Percentiles rank a stretch among this genome's conserved stretches.
Evolutionary conservation across 2,888 invertebrate genomes (phyloP).

Genomic region (Tyria jacobaeae): DNA sequence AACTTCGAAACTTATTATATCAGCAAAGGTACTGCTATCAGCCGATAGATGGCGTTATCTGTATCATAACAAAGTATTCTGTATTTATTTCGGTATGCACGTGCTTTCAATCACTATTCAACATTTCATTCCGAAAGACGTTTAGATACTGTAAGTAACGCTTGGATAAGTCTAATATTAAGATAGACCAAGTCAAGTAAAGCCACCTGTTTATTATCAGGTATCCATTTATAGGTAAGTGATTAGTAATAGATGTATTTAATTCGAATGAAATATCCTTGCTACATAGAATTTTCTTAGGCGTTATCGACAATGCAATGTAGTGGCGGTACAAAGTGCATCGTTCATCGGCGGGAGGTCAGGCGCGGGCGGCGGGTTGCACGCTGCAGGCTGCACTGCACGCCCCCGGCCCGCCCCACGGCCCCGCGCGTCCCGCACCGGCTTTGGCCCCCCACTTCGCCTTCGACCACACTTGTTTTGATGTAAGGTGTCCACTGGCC

Average conservation of each 20-base stretch:
- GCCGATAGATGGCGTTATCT: slow-evolving; percentile 73
- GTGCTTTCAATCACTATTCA: slow-evolving; percentile 23
- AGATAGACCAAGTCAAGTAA: background rate
- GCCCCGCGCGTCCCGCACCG: slow-evolving; percentile 56
- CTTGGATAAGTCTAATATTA: background rate
- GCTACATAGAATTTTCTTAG: background rate
- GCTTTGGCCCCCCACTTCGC: slow-evolving; percentile 45
- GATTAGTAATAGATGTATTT: background rate
- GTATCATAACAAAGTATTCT: slow-evolving; percentile 38
- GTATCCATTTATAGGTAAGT: background rate
- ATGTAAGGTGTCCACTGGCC: slow-evolving; percentile 82
- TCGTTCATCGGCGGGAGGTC: slow-evolving; percentile 68
- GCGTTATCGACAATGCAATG: slow-evolving; percentile 11
- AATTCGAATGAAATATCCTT: background rate
- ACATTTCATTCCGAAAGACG: slow-evolving; percentile 18
- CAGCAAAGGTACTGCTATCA: slow-evolving; percentile 68
- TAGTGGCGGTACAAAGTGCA: slow-evolving; percentile 43
- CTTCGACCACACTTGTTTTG: slow-evolving; percentile 81
- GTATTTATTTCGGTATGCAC: slow-evolving; percentile 17
- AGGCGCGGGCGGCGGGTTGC: slow-evolving; percentile 66
- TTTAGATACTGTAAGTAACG: background rate
- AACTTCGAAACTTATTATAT: slow-evolving; percentile 6
- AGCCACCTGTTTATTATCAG: background rate
- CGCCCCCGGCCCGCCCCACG: slow-evolving; percentile 79
- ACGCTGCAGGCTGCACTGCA: slow-evolving; percentile 72